Evolutionary conservation across 1,140 invertebrate species (phyloP).

Genomic region (Paralvinella palmiformis): DNA sequence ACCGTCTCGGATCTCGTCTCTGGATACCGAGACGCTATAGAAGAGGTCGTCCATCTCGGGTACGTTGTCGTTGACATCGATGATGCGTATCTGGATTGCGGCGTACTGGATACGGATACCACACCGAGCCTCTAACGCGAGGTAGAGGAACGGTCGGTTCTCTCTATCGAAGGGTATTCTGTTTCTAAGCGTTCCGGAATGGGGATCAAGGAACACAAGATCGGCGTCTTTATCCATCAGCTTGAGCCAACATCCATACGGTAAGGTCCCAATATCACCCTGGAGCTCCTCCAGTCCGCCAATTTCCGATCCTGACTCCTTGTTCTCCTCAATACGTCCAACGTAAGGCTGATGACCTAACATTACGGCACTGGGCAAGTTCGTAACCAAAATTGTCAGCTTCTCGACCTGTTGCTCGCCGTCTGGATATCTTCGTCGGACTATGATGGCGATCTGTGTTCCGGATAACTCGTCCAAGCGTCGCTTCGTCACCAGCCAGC

Average conservation of each 20-base stretch:
- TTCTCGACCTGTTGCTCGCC: not conserved
- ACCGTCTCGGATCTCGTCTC: not conserved
- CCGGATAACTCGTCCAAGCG: no score
- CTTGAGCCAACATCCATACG: not conserved
- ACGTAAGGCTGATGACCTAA: constrained; percentile 2
- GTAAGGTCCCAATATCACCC: not conserved
- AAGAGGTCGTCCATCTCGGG: constrained; percentile 76
- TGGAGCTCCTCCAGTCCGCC: not conserved
- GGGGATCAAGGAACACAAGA: not conserved
- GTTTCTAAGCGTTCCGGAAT: not conserved
- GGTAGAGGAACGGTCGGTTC: not conserved
- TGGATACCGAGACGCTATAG: constrained; percentile 55
- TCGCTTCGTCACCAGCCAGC: not conserved
- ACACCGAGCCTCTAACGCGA: not conserved
- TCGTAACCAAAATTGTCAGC: not conserved
- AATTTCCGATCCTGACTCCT: not conserved
- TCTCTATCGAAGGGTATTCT: not conserved
- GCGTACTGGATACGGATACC: not conserved
- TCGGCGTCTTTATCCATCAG: not conserved
- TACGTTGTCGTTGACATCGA: constrained; percentile 87
- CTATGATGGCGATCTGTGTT: not conserved
- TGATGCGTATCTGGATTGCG: constrained; percentile 79
- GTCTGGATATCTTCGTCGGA: not conserved
- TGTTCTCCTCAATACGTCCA: not conserved
- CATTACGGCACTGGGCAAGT: not conserved